These are phyloP conservation scores for Lithosia quadra DNA, from an alignment of 2,888 invertebrate genomes.

Conservation along the genomic window DNA sequence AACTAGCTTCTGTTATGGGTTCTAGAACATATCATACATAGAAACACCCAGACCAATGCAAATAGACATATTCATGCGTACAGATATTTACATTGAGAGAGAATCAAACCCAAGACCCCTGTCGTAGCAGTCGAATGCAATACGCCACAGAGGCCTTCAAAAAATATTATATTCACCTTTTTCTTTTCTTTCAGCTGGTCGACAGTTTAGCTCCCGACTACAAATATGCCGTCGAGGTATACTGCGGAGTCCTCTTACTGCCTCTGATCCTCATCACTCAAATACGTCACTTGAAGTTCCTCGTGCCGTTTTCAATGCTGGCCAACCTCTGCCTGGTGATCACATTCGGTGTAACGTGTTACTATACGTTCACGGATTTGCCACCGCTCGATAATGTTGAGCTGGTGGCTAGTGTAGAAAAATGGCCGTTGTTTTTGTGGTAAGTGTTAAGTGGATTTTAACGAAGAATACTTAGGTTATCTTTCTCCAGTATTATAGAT, in stretches of 20 bases:
- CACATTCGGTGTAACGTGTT: constrained; percentile 93
- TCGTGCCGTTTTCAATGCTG: constrained; percentile 95
- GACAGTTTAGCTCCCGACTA: constrained; percentile 71
- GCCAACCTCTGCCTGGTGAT: constrained; percentile 94
- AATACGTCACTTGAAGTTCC: constrained; percentile 90
- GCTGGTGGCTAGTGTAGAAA: constrained; percentile 75
- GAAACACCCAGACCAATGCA: too few relatives aligned
- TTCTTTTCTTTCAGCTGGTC: constrained; percentile 80
- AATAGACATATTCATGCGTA: too few relatives aligned
- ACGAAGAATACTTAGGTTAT: not conserved
- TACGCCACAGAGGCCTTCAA: too few relatives aligned
- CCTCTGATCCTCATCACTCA: constrained; percentile 91
- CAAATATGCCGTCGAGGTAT: constrained; percentile 85
- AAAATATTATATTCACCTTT: not conserved
- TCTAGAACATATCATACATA: too few relatives aligned
- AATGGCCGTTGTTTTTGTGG: constrained; percentile 95
- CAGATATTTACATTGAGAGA: too few relatives aligned
- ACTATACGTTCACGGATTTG: constrained; percentile 90
- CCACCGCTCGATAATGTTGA: constrained; percentile 66
- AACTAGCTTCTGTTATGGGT: too few relatives aligned
- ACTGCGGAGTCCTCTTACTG: constrained; percentile 89
- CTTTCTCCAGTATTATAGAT: too few relatives aligned
- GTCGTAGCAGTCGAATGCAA: too few relatives aligned
- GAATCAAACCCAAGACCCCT: too few relatives aligned
- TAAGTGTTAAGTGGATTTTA: constrained; percentile 41